phyloP scores from a whole-genome alignment of 2,113 vertebrate genomes.

The Caloenas nicobarica region DNA sequence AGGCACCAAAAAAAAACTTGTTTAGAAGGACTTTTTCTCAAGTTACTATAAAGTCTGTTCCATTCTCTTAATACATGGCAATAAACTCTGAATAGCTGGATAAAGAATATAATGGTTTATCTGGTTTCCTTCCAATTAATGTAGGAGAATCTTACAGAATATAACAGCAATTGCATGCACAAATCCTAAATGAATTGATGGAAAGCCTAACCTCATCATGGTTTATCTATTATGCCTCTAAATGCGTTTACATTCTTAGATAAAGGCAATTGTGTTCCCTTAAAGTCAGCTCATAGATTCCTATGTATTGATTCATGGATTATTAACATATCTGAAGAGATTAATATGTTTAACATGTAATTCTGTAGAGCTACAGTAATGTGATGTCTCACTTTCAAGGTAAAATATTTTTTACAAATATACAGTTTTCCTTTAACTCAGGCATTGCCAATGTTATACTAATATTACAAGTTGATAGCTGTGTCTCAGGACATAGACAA shows the following conservation, averaged over 20 bases:
- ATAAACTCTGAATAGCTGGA: background rate
- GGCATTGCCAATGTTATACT: background rate
- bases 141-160: background rate
- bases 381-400: background rate
- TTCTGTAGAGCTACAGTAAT: background rate
- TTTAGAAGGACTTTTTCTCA: background rate
- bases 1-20: background rate
- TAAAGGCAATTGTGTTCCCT: background rate
- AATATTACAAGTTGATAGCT: background rate
- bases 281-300: background rate
- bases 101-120: background rate
- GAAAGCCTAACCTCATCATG: background rate
- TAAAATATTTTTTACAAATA: background rate
- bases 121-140: background rate
- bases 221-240: background rate
- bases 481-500: background rate
- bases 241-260: slow-evolving; percentile 32
- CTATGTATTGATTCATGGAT: slow-evolving; percentile 1
- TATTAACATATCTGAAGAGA: slow-evolving; percentile 42
- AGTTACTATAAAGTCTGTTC: background rate
- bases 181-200: background rate
- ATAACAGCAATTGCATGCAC: background rate
- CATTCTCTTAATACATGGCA: background rate
- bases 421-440: background rate
- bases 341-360: background rate